These are phyloP conservation scores for Pandemis cinnamomeana DNA, from an alignment of 2,888 invertebrate genomes.

Conservation along the genomic window DNA sequence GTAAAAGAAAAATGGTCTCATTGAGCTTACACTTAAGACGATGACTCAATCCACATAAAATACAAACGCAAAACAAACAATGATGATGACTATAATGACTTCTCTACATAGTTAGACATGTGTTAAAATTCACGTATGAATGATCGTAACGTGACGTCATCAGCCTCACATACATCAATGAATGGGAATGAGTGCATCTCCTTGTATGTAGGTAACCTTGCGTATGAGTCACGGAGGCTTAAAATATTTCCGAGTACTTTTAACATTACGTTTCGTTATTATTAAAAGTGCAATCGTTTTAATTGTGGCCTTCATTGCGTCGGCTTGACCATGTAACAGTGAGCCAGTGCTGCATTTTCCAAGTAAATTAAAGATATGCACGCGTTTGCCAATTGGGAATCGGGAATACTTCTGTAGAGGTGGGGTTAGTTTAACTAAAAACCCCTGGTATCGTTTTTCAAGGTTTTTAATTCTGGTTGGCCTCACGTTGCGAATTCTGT, in stretches of 20 bases:
- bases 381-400: no score
- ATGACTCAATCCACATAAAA: not conserved
- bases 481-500: no score
- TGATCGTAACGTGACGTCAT: conserved; percentile 14
- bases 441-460: no score
- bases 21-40: no score
- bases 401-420: no score
- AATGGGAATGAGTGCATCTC: conserved; percentile 33
- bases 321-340: not conserved
- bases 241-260: conserved; percentile 19
- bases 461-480: no score
- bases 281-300: not conserved
- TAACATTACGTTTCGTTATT: not conserved
- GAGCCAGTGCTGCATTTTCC: not conserved
- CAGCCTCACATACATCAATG: conserved; percentile 18
- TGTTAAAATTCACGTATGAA: conserved; percentile 32
- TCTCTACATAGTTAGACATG: conserved; percentile 13
- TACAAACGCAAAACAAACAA: not conserved
- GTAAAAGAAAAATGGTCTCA: no score
- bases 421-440: no score
- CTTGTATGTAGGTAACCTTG: conserved; percentile 32
- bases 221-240: conserved; percentile 10
- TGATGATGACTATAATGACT: conserved; percentile 11
- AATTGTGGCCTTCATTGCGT: not conserved
- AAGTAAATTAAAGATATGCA: no score